Conservation (phyloP, 2,888 invertebrate genomes). For the Petrolisthes cinctipes region DNA sequence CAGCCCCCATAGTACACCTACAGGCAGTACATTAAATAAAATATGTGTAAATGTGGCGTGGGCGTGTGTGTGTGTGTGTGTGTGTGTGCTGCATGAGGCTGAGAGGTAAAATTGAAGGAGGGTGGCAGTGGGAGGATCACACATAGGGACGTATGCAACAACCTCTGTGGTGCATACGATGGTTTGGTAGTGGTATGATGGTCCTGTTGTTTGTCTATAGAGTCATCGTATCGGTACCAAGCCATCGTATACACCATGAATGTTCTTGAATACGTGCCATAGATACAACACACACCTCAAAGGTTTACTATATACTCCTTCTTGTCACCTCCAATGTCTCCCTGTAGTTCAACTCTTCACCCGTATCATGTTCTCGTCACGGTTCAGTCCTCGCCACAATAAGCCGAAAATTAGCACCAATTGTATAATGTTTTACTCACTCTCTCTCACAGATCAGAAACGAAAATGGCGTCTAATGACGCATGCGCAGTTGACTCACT, state of each 20-base stretch:
- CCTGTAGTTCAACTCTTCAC: constrained; percentile 22
- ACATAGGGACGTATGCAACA: constrained; percentile 13
- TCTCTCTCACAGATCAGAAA: constrained; percentile 57
- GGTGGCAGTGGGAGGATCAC: not conserved
- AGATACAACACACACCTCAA: constrained; percentile 30
- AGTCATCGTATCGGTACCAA: too few relatives aligned
- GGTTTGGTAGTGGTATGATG: too few relatives aligned
- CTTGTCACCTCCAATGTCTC: not conserved
- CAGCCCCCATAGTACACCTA: not conserved
- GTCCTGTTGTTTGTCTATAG: too few relatives aligned
- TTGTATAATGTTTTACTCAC: constrained; percentile 46
- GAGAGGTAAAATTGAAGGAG: constrained; percentile 40
- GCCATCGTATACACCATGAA: too few relatives aligned
- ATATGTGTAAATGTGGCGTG: not conserved
- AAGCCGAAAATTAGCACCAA: constrained; percentile 35
- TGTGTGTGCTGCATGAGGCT: constrained; percentile 25
- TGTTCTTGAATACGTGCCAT: not conserved
- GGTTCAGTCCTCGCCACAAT: constrained; percentile 10
- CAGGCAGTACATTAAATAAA: not conserved
- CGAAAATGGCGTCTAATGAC: constrained; percentile 63
- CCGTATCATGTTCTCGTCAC: constrained; percentile 4
- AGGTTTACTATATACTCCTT: constrained; percentile 10
- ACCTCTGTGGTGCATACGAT: not conserved
- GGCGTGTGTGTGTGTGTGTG: not conserved
- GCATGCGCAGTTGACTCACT: constrained; percentile 56